These are phyloP conservation scores for Drosophila watanabei DNA, from an alignment of 1,140 invertebrate species.

Conservation along the genomic window DNA sequence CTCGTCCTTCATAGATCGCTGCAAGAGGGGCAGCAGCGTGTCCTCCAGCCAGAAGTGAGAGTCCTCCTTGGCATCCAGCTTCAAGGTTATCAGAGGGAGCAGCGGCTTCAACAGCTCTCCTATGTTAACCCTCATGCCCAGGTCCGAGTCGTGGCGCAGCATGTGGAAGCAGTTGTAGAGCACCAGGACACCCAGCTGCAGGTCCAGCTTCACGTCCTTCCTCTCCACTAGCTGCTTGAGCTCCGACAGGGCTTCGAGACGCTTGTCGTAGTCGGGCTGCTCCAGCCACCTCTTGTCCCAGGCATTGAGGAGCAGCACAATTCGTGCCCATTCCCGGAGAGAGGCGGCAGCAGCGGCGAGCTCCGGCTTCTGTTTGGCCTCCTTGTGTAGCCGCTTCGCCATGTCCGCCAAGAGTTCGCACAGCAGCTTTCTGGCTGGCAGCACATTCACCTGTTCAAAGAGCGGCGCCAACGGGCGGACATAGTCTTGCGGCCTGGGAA, in stretches of 20 bases:
- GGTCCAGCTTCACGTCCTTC: conserved; percentile 84
- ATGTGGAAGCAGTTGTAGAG: conserved; percentile 94
- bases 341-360: background rate
- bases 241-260: conserved; percentile 91
- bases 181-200: conserved; percentile 90
- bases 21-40: conserved; percentile 89
- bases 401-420: conserved; percentile 87
- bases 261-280: conserved; percentile 95
- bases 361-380: conserved; percentile 37
- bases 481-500: conserved; percentile 89
- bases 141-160: conserved; percentile 91
- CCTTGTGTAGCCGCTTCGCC: conserved; percentile 84
- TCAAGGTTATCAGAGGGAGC: conserved; percentile 82
- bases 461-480: conserved; percentile 89
- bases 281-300: conserved; percentile 95
- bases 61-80: conserved; percentile 72
- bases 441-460: conserved; percentile 88
- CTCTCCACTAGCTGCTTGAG: conserved; percentile 86
- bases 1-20: conserved; percentile 89
- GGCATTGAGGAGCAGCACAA: conserved; percentile 92
- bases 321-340: conserved; percentile 85
- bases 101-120: conserved; percentile 90
- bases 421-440: conserved; percentile 89
- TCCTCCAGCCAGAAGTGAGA: conserved; percentile 90
- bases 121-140: conserved; percentile 93